A percentile compares a stretch with the other conserved stretches of the same genome.
Evolutionary conservation across 2,797 vertebrate species (phyloP).

Genomic region (Ceryle rudis): DNA sequence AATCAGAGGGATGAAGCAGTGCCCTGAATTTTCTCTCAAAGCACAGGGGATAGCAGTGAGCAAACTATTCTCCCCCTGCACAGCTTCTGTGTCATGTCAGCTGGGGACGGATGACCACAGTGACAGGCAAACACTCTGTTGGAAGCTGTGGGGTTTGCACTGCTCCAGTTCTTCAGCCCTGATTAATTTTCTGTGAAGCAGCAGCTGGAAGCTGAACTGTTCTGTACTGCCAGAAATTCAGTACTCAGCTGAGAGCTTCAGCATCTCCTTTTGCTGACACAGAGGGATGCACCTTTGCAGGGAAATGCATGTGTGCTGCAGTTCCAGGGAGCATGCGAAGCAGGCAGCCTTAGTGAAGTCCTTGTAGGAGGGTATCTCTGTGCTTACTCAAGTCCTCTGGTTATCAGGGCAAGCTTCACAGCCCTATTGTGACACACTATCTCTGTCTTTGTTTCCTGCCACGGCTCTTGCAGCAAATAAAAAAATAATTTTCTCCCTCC

Average conservation of each 20-base stretch:
- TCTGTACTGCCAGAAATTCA: neutral
- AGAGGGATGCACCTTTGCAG: neutral
- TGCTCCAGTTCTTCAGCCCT: constrained; percentile 10
- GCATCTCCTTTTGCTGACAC: constrained; percentile 15
- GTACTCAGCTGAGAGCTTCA: neutral
- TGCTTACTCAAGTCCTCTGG: neutral
- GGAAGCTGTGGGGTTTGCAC: neutral
- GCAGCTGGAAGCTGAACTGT: constrained; percentile 28
- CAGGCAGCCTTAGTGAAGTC: neutral
- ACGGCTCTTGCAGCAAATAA: neutral
- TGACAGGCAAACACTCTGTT: neutral
- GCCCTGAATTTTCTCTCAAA: neutral
- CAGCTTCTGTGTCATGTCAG: neutral
- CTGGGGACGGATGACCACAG: neutral
- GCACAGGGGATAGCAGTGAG: neutral
- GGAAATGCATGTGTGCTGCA: neutral
- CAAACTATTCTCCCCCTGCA: neutral
- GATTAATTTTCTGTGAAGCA: constrained; percentile 10
- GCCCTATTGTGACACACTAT: neutral
- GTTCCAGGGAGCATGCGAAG: constrained; percentile 31
- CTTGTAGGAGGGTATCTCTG: constrained; percentile 6
- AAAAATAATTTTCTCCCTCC: neutral
- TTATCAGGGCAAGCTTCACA: neutral
- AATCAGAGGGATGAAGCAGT: neutral
- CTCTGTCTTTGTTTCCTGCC: constrained; percentile 4